phyloP scores from a whole-genome alignment of 2,888 invertebrate genomes.

The Tinea pellionella region DNA sequence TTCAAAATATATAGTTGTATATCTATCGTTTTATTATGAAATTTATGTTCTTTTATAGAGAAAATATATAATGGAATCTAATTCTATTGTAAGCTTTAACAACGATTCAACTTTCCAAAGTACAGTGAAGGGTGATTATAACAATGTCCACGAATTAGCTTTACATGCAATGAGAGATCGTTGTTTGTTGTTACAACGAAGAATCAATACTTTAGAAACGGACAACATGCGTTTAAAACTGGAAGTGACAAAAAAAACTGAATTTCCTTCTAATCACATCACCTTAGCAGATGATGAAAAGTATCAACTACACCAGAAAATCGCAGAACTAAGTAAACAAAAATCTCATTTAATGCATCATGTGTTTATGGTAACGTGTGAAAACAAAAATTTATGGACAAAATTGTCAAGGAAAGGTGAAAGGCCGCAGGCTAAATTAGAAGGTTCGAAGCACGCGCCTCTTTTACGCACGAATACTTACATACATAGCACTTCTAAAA shows the following conservation, averaged over 20 bases:
- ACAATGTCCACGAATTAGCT: slow-evolving; percentile 75
- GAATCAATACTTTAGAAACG: slow-evolving; percentile 77
- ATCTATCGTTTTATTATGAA: background rate
- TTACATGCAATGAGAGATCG: slow-evolving; percentile 85
- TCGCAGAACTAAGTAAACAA: slow-evolving; percentile 78
- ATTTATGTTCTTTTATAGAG: background rate
- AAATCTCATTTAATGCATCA: slow-evolving; percentile 82
- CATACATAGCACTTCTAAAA: slow-evolving; percentile 74
- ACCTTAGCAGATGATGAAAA: slow-evolving; percentile 57
- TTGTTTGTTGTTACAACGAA: slow-evolving; percentile 79
- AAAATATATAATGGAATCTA: slow-evolving; percentile 42
- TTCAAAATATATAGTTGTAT: too few relatives aligned
- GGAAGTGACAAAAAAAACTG: slow-evolving; percentile 37
- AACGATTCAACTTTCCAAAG: slow-evolving; percentile 57
- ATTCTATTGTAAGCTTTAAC: slow-evolving; percentile 59
- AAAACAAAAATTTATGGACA: slow-evolving; percentile 84
- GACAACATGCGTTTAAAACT: slow-evolving; percentile 77
- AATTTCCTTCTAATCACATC: slow-evolving; percentile 32
- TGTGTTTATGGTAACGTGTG: slow-evolving; percentile 83
- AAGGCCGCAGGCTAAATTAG: slow-evolving; percentile 26
- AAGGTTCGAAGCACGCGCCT: slow-evolving; percentile 34
- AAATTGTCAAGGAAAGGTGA: slow-evolving; percentile 68
- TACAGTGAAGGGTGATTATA: slow-evolving; percentile 50
- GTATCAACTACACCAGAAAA: slow-evolving; percentile 67
- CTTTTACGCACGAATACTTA: slow-evolving; percentile 70